Conservation (phyloP, 2,888 invertebrate species). For the Theodoxus fluviatilis region DNA sequence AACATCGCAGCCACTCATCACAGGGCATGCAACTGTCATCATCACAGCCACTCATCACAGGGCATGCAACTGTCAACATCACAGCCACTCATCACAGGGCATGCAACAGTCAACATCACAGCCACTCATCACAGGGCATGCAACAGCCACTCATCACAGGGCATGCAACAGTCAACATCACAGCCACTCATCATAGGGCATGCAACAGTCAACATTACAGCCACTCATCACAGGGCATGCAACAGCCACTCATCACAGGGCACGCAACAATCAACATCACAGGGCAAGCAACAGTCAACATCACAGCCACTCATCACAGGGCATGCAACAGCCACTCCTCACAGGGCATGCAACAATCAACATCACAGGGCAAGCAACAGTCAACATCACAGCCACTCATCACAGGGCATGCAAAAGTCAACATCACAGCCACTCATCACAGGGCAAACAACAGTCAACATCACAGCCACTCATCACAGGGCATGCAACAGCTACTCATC, state of each 20-base stretch:
- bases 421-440: background rate
- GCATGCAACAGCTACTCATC: too few species aligned
- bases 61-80: background rate
- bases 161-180: background rate
- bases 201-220: background rate
- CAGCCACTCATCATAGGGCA: background rate
- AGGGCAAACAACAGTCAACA: background rate
- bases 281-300: background rate
- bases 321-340: background rate
- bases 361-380: background rate
- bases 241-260: background rate
- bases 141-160: too few species aligned
- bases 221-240: background rate
- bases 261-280: too few species aligned
- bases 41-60: background rate
- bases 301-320: background rate
- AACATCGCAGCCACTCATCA: background rate
- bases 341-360: too few species aligned
- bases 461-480: background rate
- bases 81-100: background rate
- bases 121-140: too few species aligned
- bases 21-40: background rate
- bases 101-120: background rate
- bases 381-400: too few species aligned
- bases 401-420: background rate